phyloP scores from a whole-genome alignment of 2,113 vertebrate species.

The Sigmodon hispidus region DNA sequence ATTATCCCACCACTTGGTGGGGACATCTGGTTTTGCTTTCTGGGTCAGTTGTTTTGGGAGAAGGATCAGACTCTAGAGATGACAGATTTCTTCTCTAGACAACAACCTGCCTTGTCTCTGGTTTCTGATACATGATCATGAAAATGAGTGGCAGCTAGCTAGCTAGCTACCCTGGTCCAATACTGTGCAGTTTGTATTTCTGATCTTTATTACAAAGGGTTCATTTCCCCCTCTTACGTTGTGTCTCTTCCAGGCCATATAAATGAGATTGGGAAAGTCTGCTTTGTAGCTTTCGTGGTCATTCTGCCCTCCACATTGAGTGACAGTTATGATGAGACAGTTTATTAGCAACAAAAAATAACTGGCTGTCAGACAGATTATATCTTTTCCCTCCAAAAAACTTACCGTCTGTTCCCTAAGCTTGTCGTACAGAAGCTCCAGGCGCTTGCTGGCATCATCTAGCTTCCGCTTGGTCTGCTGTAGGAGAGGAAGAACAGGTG shows the following conservation, averaged over 20 bases:
- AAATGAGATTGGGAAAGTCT: neutral
- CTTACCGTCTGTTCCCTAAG: slow-evolving; percentile 97
- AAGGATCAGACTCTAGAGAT: slow-evolving; percentile 9
- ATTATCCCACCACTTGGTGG: neutral
- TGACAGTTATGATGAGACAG: neutral
- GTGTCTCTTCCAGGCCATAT: too few species aligned
- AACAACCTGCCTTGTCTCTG: neutral
- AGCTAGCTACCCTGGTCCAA: neutral
- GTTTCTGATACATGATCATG: neutral
- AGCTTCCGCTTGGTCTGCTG: slow-evolving; percentile 99
- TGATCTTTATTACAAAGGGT: neutral
- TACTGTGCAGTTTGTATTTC: neutral
- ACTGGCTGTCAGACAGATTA: neutral
- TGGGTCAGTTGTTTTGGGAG: neutral
- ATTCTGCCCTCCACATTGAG: neutral
- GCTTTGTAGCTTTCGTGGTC: neutral
- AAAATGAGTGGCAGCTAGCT: neutral
- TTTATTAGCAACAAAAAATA: slow-evolving; percentile 10
- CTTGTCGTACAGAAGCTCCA: slow-evolving; percentile 97
- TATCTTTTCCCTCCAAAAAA: slow-evolving; percentile 19
- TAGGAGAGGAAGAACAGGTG: slow-evolving; percentile 63
- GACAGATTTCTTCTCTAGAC: neutral
- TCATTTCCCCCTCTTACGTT: neutral
- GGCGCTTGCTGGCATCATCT: slow-evolving; percentile 97
- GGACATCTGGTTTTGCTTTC: neutral